A percentile compares a stretch with the other conserved stretches of the same genome.
Evolutionary conservation across 1,140 invertebrate genomes (phyloP).

Genomic region (Drosophila triauraria): DNA sequence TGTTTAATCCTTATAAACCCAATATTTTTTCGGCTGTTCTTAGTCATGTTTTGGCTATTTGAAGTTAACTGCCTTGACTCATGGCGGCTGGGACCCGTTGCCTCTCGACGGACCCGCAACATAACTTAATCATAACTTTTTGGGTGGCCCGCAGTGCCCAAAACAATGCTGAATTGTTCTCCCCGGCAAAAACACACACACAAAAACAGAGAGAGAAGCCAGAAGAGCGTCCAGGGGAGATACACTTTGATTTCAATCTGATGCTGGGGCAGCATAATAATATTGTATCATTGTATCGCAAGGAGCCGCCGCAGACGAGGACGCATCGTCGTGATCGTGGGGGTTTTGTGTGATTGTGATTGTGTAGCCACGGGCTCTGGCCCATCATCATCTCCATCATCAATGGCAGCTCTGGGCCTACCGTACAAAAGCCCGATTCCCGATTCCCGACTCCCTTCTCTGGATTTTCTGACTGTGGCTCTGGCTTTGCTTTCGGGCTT

Average conservation of each 20-base stretch:
- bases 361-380: slow-evolving; percentile 38
- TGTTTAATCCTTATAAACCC: slow-evolving; percentile 3
- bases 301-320: slow-evolving; percentile 64
- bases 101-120: slow-evolving; percentile 34
- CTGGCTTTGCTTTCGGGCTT: slow-evolving; percentile 12
- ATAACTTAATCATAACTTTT: slow-evolving; percentile 84
- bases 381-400: slow-evolving; percentile 78
- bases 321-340: slow-evolving; percentile 56
- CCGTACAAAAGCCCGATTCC: slow-evolving; percentile 57
- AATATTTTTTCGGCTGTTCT: slow-evolving; percentile 38
- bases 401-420: slow-evolving; percentile 78
- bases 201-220: neutral
- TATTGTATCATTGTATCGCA: slow-evolving; percentile 83
- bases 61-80: slow-evolving; percentile 43
- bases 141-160: slow-evolving; percentile 79
- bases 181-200: slow-evolving; percentile 38
- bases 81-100: slow-evolving; percentile 35
- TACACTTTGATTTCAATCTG: slow-evolving; percentile 79
- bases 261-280: slow-evolving; percentile 78
- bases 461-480: slow-evolving; percentile 9
- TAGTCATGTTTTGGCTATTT: slow-evolving; percentile 81
- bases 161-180: slow-evolving; percentile 82
- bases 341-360: slow-evolving; percentile 43
- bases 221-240: slow-evolving; percentile 8
- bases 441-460: slow-evolving; percentile 7